Evolutionary conservation across 2,888 invertebrate genomes (phyloP).

Genomic region (Metallyticus violacea): DNA sequence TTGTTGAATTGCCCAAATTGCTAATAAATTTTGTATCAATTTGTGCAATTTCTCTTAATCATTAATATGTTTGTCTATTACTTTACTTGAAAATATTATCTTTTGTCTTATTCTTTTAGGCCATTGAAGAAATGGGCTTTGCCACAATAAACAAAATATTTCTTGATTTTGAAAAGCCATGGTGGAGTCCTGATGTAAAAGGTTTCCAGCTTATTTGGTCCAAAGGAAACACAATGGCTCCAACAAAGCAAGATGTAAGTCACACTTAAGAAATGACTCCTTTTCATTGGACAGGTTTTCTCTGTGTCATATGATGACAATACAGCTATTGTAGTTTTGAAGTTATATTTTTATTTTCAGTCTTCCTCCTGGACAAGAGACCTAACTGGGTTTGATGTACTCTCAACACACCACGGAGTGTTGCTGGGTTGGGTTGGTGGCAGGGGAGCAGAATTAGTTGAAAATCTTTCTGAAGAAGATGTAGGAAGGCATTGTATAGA

Average conservation of each 20-base stretch:
- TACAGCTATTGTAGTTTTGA: not conserved
- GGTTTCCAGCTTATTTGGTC: slow-evolving; percentile 61
- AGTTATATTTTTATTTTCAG: not conserved
- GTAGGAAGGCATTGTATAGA: slow-evolving; percentile 53
- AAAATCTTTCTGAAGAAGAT: slow-evolving; percentile 51
- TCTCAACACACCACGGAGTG: slow-evolving; percentile 49
- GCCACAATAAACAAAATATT: slow-evolving; percentile 66
- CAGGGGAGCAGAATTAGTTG: slow-evolving; percentile 56
- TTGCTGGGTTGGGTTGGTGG: slow-evolving; percentile 67
- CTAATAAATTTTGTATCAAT: too few species aligned
- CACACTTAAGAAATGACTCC: not conserved
- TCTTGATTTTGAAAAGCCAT: slow-evolving; percentile 58
- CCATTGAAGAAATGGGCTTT: slow-evolving; percentile 59
- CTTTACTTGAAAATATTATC: not conserved
- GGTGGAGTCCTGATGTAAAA: slow-evolving; percentile 55
- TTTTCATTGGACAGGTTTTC: not conserved
- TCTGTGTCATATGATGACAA: not conserved
- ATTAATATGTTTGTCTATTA: too few species aligned
- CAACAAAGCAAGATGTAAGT: slow-evolving; percentile 8
- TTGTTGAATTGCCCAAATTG: too few species aligned
- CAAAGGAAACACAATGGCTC: not conserved
- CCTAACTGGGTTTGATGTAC: slow-evolving; percentile 63
- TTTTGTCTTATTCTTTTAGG: slow-evolving; percentile 35
- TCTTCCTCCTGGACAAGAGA: slow-evolving; percentile 53
- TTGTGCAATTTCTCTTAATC: too few species aligned